phyloP scores from a whole-genome alignment of 2,888 invertebrate species.

The Magallana nippona region DNA sequence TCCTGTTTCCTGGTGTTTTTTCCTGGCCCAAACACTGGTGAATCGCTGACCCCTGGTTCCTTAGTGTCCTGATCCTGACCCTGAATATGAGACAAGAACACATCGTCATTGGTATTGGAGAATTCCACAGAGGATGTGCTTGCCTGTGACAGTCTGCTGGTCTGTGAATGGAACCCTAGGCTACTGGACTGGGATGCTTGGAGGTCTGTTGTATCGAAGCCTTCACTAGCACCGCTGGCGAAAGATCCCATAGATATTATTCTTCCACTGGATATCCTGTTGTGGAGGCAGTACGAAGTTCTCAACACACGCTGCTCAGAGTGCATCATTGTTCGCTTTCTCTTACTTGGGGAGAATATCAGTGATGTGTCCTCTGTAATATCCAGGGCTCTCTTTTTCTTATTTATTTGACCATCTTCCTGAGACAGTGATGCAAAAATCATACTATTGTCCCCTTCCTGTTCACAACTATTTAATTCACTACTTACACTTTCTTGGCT shows the following conservation, averaged over 20 bases:
- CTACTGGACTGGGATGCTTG: conserved; percentile 44
- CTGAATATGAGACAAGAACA: conserved; percentile 57
- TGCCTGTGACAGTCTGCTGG: conserved; percentile 49
- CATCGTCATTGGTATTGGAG: conserved; percentile 63
- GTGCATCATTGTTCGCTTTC: conserved; percentile 31
- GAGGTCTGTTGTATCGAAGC: conserved; percentile 59
- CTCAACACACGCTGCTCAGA: conserved; percentile 3
- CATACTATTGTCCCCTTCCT: neutral
- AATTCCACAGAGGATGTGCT: conserved; percentile 58
- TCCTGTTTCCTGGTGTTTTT: conserved; percentile 24
- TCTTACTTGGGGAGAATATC: conserved; percentile 52
- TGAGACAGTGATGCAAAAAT: conserved; percentile 30
- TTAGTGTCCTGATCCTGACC: neutral
- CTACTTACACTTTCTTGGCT: neutral
- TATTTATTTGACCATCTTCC: neutral
- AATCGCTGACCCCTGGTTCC: conserved; percentile 35
- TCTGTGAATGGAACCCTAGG: conserved; percentile 14
- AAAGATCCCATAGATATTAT: conserved; percentile 38
- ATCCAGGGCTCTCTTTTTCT: conserved; percentile 55
- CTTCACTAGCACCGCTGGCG: conserved; percentile 57
- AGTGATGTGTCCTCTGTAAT: conserved; percentile 48
- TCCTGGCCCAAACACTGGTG: conserved; percentile 54
- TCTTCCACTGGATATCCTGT: conserved; percentile 14
- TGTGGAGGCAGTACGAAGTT: conserved; percentile 43
- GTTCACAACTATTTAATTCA: too few species aligned